Percentiles rank a stretch among this genome's conserved stretches.
These are phyloP conservation scores for Sylvicola cinctus DNA, from an alignment of 2,888 invertebrate genomes.

Conservation along the genomic window DNA sequence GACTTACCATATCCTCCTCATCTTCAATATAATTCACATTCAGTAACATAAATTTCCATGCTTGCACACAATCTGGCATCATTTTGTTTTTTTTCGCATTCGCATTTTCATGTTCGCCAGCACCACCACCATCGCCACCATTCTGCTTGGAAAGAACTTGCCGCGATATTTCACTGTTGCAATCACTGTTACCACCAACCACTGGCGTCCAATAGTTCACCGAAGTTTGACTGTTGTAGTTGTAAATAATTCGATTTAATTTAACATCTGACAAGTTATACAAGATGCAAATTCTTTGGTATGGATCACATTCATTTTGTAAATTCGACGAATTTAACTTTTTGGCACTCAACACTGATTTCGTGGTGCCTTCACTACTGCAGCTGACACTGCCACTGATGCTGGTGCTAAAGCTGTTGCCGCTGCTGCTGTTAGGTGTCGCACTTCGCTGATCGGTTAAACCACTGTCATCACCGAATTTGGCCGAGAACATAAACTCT, in stretches of 20 bases:
- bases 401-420: not conserved
- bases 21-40: slow-evolving; percentile 21
- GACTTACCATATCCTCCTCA: slow-evolving; percentile 26
- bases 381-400: not conserved
- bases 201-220: not conserved
- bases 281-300: slow-evolving; percentile 17
- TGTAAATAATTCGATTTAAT: slow-evolving; percentile 20
- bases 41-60: slow-evolving; percentile 21
- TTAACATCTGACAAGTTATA: slow-evolving; percentile 18
- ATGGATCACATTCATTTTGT: slow-evolving; percentile 13
- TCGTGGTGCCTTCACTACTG: not conserved
- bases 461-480: slow-evolving; percentile 5
- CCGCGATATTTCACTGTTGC: too few relatives aligned
- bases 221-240: slow-evolving; percentile 13
- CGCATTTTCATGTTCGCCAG: too few relatives aligned
- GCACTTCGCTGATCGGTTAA: not conserved
- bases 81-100: slow-evolving; percentile 7
- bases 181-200: not conserved
- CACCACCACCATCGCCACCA: not conserved
- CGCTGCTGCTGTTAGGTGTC: not conserved
- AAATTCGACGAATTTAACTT: not conserved
- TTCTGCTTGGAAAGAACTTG: not conserved
- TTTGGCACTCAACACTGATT: too few relatives aligned
- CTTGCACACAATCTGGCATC: slow-evolving; percentile 17
- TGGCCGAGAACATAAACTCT: slow-evolving; percentile 20